A percentile compares a stretch with the other conserved stretches of the same genome.
Evolutionary conservation across 2,888 invertebrate species (phyloP).

Genomic region (Coecobrya sp.): DNA sequence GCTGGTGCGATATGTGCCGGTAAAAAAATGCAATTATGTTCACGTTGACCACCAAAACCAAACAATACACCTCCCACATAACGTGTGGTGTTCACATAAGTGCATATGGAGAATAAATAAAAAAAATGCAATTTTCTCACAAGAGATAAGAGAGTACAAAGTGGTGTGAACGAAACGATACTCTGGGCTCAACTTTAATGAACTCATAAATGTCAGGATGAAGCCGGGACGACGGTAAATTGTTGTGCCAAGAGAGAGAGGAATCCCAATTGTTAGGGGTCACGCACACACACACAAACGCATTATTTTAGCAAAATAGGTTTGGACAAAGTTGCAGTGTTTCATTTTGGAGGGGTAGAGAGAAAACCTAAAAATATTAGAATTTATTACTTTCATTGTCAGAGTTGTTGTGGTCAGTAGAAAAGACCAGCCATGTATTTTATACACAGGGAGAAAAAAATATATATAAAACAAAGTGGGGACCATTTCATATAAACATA

Average conservation of each 20-base stretch:
- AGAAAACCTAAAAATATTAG: constrained; percentile 46
- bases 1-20: too few species aligned
- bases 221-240: constrained; percentile 61
- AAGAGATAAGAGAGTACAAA: not conserved
- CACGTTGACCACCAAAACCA: not conserved
- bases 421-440: not conserved
- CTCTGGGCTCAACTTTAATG: constrained; percentile 82
- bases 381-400: constrained; percentile 24
- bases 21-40: not conserved
- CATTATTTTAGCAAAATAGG: not conserved
- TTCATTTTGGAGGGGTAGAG: not conserved
- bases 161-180: constrained; percentile 51
- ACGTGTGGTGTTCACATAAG: not conserved
- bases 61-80: not conserved
- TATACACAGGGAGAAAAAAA: too few species aligned
- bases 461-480: not conserved
- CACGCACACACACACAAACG: constrained; percentile 62
- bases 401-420: not conserved
- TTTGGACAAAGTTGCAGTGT: not conserved
- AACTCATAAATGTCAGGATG: constrained; percentile 84
- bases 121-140: constrained; percentile 55
- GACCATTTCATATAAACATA: constrained; percentile 12
- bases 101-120: constrained; percentile 41
- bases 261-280: constrained; percentile 78
- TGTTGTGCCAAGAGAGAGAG: constrained; percentile 67